These are phyloP conservation scores for Sardinella longiceps DNA, from an alignment of 2,797 vertebrate species.

Conservation along the genomic window DNA sequence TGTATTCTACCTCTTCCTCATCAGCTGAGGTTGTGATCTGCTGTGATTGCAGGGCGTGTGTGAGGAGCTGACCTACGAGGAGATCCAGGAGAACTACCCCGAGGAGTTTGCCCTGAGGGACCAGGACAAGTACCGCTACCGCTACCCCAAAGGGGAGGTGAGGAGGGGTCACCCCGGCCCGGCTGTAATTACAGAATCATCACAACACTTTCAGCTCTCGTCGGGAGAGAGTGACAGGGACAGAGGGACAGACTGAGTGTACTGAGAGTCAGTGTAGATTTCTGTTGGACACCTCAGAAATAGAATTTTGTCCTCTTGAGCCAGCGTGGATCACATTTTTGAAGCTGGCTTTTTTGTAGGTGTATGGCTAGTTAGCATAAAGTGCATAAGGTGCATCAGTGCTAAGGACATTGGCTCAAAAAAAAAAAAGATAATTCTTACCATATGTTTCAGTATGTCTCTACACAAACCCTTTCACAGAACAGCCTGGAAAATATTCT, in stretches of 20 bases:
- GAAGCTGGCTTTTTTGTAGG: neutral
- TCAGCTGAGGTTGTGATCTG: slow-evolving; percentile 1
- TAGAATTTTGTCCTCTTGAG: neutral
- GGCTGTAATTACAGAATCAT: slow-evolving; percentile 16
- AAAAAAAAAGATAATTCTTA: too few relatives aligned
- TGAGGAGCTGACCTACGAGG: slow-evolving; percentile 78
- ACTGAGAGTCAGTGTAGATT: neutral
- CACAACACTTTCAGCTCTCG: neutral
- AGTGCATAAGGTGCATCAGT: neutral
- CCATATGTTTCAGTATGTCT: too few relatives aligned
- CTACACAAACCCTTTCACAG: too few relatives aligned
- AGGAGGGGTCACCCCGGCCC: slow-evolving; percentile 35
- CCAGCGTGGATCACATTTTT: neutral
- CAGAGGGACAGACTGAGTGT: neutral
- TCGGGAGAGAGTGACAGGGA: neutral
- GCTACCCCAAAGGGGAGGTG: slow-evolving; percentile 93
- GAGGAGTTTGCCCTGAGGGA: slow-evolving; percentile 90
- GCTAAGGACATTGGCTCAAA: neutral
- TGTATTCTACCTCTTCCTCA: neutral
- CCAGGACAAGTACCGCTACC: slow-evolving; percentile 92
- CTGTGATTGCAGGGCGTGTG: slow-evolving; percentile 49
- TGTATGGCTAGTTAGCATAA: neutral
- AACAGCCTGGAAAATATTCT: too few relatives aligned
- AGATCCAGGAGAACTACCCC: slow-evolving; percentile 85
- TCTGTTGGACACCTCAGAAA: neutral